A percentile compares a stretch with the other conserved stretches of the same genome.
phyloP scores from a whole-genome alignment of 2,888 invertebrate genomes.

The Panopea generosa region DNA sequence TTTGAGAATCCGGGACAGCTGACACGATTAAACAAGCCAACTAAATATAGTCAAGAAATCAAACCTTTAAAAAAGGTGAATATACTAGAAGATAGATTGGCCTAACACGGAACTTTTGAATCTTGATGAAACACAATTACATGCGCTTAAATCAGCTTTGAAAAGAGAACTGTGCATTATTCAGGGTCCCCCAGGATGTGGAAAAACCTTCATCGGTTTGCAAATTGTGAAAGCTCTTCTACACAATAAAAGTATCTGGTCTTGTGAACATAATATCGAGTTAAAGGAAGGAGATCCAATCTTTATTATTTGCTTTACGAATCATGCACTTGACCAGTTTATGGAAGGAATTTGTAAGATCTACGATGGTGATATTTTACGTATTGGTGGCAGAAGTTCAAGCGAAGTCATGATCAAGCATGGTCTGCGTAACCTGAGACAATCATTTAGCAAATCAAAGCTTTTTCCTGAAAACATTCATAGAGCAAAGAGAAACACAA shows the following conservation, averaged over 20 bases:
- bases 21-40: neutral
- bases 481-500: neutral
- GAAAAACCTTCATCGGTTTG: slow-evolving; percentile 92
- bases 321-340: slow-evolving; percentile 84
- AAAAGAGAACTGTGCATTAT: slow-evolving; percentile 80
- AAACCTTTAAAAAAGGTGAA: neutral
- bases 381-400: slow-evolving; percentile 79
- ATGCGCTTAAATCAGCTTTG: slow-evolving; percentile 77
- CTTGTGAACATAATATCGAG: too few relatives aligned
- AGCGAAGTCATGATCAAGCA: slow-evolving; percentile 65
- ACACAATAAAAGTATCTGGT: slow-evolving; percentile 86
- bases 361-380: slow-evolving; percentile 67
- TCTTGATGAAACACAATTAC: slow-evolving; percentile 79
- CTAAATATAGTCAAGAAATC: neutral
- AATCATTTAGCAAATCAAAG: neutral
- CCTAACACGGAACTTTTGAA: slow-evolving; percentile 41
- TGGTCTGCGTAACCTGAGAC: slow-evolving; percentile 46
- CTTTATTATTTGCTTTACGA: slow-evolving; percentile 83
- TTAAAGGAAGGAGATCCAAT: slow-evolving; percentile 68
- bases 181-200: slow-evolving; percentile 93
- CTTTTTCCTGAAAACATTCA: slow-evolving; percentile 2
- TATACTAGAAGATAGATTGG: neutral
- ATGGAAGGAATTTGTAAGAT: slow-evolving; percentile 77
- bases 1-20: neutral
- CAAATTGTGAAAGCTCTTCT: slow-evolving; percentile 89